Percentiles rank a stretch among this genome's conserved stretches.
Conservation (phyloP, 92 coral and sea anemone genomes). For the Epizoanthus stellaris region DNA sequence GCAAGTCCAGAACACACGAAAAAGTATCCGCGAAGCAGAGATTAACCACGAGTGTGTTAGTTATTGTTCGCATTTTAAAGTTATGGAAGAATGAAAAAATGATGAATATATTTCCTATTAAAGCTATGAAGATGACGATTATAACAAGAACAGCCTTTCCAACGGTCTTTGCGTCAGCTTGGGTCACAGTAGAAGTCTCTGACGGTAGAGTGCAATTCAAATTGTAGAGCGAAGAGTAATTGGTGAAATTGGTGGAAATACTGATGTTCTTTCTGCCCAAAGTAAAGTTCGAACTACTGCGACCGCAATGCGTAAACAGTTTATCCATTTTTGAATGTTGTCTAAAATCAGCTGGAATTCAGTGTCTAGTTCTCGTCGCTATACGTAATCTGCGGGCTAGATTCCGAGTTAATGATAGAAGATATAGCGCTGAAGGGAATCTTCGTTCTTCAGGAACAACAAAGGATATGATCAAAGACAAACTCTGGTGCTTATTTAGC, state of each 20-base stretch:
- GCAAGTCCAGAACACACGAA: slow-evolving; percentile 61
- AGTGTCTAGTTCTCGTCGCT: neutral
- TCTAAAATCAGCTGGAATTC: neutral
- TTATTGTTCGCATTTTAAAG: slow-evolving; percentile 79
- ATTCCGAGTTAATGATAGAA: neutral
- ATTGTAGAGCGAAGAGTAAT: neutral
- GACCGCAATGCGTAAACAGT: neutral
- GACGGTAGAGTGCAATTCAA: neutral
- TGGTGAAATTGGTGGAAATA: neutral
- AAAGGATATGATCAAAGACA: neutral
- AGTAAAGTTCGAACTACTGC: neutral
- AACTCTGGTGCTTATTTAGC: neutral
- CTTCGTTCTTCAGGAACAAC: neutral
- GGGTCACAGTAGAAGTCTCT: neutral
- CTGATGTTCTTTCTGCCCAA: neutral
- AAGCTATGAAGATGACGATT: slow-evolving; percentile 29
- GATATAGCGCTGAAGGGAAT: neutral
- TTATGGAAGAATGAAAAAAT: slow-evolving; percentile 57
- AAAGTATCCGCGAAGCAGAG: slow-evolving; percentile 73
- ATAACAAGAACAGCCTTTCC: slow-evolving; percentile 22
- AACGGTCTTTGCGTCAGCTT: slow-evolving; percentile 5
- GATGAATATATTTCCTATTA: slow-evolving; percentile 62
- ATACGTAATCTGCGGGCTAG: neutral
- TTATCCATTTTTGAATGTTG: neutral
- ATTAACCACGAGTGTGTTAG: slow-evolving; percentile 72